Evolutionary conservation across 2,113 vertebrate species (phyloP).

Genomic region (Echinops telfairi): DNA sequence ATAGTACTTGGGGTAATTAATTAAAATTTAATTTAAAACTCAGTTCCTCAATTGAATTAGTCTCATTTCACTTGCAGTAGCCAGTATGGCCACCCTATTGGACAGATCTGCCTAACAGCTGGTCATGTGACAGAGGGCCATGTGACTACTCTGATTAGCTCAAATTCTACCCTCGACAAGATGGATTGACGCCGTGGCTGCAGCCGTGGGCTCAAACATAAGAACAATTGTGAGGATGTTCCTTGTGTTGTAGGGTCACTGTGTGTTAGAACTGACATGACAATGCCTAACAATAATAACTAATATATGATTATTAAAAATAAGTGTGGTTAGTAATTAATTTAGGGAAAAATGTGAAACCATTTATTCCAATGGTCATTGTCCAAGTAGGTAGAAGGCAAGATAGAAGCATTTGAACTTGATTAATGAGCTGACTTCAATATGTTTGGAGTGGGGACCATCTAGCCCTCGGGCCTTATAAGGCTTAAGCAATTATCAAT

Average conservation of each 20-base stretch:
- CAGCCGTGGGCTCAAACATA: no score
- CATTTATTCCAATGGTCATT: background rate
- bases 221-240: no score
- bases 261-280: no score
- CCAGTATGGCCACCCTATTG: background rate
- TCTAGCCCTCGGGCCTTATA: no score
- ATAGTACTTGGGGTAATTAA: background rate
- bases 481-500: no score
- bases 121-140: background rate
- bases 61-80: background rate
- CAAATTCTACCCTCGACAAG: no score
- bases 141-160: background rate
- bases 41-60: background rate
- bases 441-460: no score
- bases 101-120: background rate
- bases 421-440: background rate
- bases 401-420: background rate
- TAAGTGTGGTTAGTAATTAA: background rate
- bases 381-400: background rate
- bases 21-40: background rate
- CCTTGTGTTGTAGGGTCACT: no score
- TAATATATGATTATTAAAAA: background rate
- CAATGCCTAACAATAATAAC: background rate
- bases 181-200: no score
- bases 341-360: background rate